Evolutionary conservation across 2,888 invertebrate genomes (phyloP).

Genomic region (Melanchra persicariae): DNA sequence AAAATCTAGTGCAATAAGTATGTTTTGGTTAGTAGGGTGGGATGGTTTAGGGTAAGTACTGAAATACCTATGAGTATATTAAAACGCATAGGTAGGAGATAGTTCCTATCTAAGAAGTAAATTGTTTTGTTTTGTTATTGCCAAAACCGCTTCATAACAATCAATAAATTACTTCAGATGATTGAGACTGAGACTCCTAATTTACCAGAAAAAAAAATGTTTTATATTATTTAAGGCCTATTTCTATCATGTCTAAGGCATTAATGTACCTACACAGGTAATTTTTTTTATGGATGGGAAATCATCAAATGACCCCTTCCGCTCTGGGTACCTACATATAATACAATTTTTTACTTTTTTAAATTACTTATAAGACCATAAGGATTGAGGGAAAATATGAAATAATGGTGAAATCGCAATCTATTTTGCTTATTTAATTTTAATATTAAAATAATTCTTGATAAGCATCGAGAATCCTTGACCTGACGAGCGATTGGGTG

Average conservation of each 20-base stretch:
- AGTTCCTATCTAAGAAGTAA: not conserved
- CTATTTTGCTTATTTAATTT: slow-evolving; percentile 12
- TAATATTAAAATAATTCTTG: slow-evolving; percentile 23
- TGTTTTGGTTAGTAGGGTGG: no score
- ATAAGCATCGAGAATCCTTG: slow-evolving; percentile 44
- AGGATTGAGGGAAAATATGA: slow-evolving; percentile 1
- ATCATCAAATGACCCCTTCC: no score
- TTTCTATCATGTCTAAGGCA: no score
- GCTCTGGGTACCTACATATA: no score
- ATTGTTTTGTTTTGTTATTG: slow-evolving; percentile 9
- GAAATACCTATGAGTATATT: no score
- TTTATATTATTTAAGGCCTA: not conserved
- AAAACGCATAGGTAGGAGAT: no score
- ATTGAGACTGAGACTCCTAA: no score
- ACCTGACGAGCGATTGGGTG: slow-evolving; percentile 34
- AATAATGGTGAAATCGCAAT: slow-evolving; percentile 8
- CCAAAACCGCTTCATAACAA: slow-evolving; percentile 8
- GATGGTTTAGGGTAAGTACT: no score
- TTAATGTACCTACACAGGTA: no score
- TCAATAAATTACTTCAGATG: not conserved
- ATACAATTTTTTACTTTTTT: no score
- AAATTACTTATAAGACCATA: not conserved
- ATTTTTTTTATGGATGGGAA: no score
- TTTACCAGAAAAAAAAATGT: no score
- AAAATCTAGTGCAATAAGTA: not conserved